phyloP scores from a whole-genome alignment of 2,113 vertebrate genomes.

The Elaphurus davidianus region DNA sequence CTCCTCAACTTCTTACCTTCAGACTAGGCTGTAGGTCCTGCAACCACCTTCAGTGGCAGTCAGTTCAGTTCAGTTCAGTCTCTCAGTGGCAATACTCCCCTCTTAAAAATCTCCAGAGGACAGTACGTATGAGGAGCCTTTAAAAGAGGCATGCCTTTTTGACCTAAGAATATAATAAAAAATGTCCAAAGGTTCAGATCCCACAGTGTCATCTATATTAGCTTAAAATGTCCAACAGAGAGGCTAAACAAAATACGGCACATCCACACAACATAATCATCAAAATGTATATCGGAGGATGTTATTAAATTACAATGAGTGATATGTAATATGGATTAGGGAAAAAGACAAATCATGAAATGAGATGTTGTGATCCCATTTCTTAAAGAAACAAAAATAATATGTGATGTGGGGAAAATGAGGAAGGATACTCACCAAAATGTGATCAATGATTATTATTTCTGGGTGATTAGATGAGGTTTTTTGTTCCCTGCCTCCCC shows the following conservation, averaged over 20 bases:
- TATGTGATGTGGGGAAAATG: not conserved
- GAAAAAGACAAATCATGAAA: not conserved
- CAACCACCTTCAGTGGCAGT: not conserved
- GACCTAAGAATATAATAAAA: not conserved
- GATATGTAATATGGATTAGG: not conserved
- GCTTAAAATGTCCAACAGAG: not conserved
- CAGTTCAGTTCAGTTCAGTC: too few species aligned
- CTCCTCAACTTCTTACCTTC: not conserved
- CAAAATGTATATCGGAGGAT: not conserved
- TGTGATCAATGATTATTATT: not conserved
- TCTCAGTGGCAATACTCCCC: not conserved
- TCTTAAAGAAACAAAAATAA: not conserved
- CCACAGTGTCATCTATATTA: not conserved
- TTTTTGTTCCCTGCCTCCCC: not conserved
- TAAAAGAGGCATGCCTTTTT: not conserved
- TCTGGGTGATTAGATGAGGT: not conserved
- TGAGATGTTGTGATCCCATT: not conserved
- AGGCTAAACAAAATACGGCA: not conserved
- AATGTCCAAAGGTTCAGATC: not conserved
- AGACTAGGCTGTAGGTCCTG: not conserved
- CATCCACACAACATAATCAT: not conserved
- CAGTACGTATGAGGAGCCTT: not conserved
- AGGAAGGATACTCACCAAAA: not conserved
- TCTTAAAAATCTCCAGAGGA: not conserved
- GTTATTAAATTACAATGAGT: not conserved